Conservation (phyloP, 2,888 invertebrate species). For the Ormia ochracea region DNA sequence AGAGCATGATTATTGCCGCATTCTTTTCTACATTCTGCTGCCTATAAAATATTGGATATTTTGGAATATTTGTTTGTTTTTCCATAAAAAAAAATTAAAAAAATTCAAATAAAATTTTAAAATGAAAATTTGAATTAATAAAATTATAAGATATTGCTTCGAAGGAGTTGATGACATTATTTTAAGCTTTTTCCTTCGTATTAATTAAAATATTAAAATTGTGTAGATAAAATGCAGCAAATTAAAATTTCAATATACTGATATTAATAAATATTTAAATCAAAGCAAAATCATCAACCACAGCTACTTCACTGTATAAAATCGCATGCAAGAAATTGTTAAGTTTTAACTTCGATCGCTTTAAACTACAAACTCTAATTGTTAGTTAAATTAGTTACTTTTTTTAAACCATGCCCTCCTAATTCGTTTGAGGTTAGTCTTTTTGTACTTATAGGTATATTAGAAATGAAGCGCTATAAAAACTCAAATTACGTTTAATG, state of each 20-base stretch:
- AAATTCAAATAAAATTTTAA: conserved; percentile 38
- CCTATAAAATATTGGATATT: conserved; percentile 73
- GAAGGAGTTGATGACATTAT: neutral
- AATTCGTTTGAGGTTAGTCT: conserved; percentile 40
- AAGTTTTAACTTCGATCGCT: too few relatives aligned
- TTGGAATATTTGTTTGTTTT: conserved; percentile 52
- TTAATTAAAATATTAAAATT: conserved; percentile 25
- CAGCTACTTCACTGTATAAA: conserved; percentile 22
- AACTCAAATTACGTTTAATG: too few relatives aligned
- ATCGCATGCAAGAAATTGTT: conserved; percentile 27
- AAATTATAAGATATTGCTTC: conserved; percentile 7
- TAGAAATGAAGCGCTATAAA: neutral
- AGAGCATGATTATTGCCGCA: conserved; percentile 85
- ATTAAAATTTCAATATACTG: conserved; percentile 29
- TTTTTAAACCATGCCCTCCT: conserved; percentile 67
- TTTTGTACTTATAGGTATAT: conserved; percentile 15
- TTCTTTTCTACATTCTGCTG: conserved; percentile 77
- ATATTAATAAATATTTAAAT: conserved; percentile 29
- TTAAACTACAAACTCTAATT: too few relatives aligned
- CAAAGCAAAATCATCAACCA: neutral
- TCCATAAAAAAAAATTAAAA: conserved; percentile 13
- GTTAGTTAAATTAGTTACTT: conserved; percentile 35
- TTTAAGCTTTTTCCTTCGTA: neutral
- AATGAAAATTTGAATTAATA: conserved; percentile 12
- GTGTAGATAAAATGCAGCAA: conserved; percentile 50